phyloP scores from a whole-genome alignment of 2,888 invertebrate species.

The Acronicta psi region DNA sequence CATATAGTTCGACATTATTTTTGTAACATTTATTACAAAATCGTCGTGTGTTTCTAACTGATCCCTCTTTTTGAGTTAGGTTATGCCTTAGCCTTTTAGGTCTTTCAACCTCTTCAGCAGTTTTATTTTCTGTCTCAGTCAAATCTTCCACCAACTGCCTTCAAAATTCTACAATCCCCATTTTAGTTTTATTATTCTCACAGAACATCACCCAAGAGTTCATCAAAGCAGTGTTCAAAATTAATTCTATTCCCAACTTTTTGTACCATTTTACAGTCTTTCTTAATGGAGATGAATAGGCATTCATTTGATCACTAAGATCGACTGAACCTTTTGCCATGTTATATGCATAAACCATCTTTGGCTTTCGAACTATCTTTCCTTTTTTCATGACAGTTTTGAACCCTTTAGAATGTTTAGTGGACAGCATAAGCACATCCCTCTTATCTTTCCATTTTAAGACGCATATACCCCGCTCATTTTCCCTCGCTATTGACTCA shows the following conservation, averaged over 20 bases:
- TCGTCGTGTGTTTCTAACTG: too few species aligned
- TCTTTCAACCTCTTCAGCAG: too few species aligned
- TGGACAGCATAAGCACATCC: slow-evolving; percentile 45
- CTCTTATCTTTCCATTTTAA: slow-evolving; percentile 28
- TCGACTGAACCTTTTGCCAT: slow-evolving; percentile 18
- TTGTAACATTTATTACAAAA: too few species aligned
- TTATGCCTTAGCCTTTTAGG: too few species aligned
- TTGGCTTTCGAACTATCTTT: too few species aligned
- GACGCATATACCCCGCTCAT: slow-evolving; percentile 7
- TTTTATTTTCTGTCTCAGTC: too few species aligned
- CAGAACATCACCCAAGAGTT: slow-evolving; percentile 12
- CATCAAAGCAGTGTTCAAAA: slow-evolving; percentile 19
- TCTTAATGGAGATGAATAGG: slow-evolving; percentile 21
- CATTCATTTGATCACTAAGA: slow-evolving; percentile 26
- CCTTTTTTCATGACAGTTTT: too few species aligned
- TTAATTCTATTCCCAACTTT: slow-evolving; percentile 10
- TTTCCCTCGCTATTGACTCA: slow-evolving; percentile 44
- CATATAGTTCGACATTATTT: too few species aligned
- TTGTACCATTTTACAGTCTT: slow-evolving; percentile 18
- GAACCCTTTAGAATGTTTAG: slow-evolving; percentile 32
- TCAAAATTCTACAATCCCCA: slow-evolving; percentile 3
- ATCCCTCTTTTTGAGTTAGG: too few species aligned
- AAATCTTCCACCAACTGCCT: neutral
- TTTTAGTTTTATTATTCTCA: neutral
- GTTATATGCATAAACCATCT: too few species aligned